Conservation (phyloP, 2,888 invertebrate species). For the Hoplodrina ambigua region DNA sequence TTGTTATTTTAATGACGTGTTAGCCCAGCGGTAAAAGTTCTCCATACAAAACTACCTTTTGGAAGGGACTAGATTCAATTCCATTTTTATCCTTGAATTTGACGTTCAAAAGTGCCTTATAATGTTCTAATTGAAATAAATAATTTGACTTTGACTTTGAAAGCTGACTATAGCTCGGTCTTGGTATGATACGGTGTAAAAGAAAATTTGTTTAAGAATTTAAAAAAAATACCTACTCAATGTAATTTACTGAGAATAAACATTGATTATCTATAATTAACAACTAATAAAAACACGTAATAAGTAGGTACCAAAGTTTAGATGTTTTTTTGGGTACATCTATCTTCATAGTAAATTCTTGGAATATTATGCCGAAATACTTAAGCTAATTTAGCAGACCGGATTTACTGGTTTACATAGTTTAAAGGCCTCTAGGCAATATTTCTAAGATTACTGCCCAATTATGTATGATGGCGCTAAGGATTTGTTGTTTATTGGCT, state of each 20-base stretch:
- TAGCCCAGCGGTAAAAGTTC: too few relatives aligned
- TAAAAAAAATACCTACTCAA: not conserved
- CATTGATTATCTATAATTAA: not conserved
- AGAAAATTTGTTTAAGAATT: not conserved
- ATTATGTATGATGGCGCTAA: not conserved
- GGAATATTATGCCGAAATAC: slow-evolving; percentile 14
- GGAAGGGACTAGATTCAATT: too few relatives aligned
- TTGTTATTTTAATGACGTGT: too few relatives aligned
- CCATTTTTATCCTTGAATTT: too few relatives aligned
- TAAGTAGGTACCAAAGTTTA: not conserved
- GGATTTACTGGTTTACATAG: slow-evolving; percentile 9
- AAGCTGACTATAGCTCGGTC: too few relatives aligned
- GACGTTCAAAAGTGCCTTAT: too few relatives aligned
- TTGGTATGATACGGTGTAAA: too few relatives aligned
- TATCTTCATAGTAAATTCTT: slow-evolving; percentile 12
- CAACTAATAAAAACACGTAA: not conserved
- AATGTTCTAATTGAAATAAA: too few relatives aligned
- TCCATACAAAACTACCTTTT: too few relatives aligned
- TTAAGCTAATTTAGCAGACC: slow-evolving; percentile 6
- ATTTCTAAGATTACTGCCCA: slow-evolving; percentile 4
- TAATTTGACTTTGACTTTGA: too few relatives aligned
- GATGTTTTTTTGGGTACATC: not conserved
- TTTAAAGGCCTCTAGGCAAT: not conserved
- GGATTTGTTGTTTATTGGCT: slow-evolving; percentile 17
- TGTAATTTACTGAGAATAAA: not conserved